These are phyloP conservation scores for Mizuhopecten yessoensis DNA, from an alignment of 1,140 invertebrate species.

Conservation along the genomic window DNA sequence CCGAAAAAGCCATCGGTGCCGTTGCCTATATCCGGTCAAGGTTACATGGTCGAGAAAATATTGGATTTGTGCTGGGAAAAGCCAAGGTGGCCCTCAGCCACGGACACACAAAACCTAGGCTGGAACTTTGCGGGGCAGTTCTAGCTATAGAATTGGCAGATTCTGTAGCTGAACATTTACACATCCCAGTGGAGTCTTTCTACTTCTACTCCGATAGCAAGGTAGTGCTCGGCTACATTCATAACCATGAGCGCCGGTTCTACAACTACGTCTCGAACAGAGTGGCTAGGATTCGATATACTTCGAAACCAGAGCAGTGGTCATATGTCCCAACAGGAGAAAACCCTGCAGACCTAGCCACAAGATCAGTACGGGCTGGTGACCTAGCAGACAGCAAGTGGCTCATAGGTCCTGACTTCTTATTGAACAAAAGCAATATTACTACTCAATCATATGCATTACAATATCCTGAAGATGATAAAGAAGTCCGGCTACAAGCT, in stretches of 20 bases:
- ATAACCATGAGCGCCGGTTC: background rate
- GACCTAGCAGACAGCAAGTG: background rate
- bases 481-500: too few species aligned
- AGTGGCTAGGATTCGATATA: background rate
- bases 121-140: background rate
- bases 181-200: background rate
- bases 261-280: constrained; percentile 40
- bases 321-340: background rate
- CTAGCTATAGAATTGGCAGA: background rate
- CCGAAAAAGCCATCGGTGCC: background rate
- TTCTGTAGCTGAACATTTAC: background rate
- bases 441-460: too few species aligned
- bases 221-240: constrained; percentile 17
- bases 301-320: background rate
- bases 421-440: too few species aligned
- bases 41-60: background rate
- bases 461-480: too few species aligned
- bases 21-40: background rate
- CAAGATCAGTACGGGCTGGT: background rate
- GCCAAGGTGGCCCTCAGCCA: constrained; percentile 30
- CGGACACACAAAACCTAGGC: background rate
- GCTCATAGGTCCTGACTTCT: background rate
- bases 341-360: constrained; percentile 31
- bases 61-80: constrained; percentile 43
- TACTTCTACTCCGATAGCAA: constrained; percentile 45